Evolutionary conservation across 2,888 invertebrate genomes (phyloP), one percentile per base, ranked within the genome.

Genomic region (Leptinotarsa haldemani): DNA sequence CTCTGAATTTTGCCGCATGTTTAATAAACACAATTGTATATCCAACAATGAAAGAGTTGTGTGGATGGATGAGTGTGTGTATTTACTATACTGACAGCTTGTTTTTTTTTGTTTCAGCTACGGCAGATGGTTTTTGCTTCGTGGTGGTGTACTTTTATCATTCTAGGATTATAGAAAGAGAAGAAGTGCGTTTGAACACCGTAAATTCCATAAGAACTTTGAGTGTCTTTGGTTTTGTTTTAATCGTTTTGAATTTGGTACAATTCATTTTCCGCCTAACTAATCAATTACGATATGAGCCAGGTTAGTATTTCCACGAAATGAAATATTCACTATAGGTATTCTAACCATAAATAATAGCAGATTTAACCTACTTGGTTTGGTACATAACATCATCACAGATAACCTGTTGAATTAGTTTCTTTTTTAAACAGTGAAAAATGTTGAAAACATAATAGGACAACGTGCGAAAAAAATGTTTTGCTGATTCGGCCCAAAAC

Each of bases 241-340:
- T 61, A 18, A 15, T 61, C 16, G 9, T 61, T 25, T 25, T 61
- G 61, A 61, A 61, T 40, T 7, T 61, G 15, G 30, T 61, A 25
- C 61, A 61, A 61, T 30, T 61, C n/a, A n/a, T 61, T n/a, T 61
- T 30, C n/a, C 61, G 61, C n/a, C 61, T 61, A 30, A 61, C 30
- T n/a, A 16, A n/a, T 30, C 61, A 61, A 40, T 9, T 61, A 15
- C n/a, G 12, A 2, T 15, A 30, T 3, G 61, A 61, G 30, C 61
- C 61, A 61, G 25, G 61, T 61, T n/a, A 61, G 61, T 61, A 30
- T 61, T 56, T 56, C 12, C 3, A 18, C 48, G 1, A 48, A 48
- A 48, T 48, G 48, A 48, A 48, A 16, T 30, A 30, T 30, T 12
- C 40, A 40, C 40, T 30, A 30, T 5, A 22, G 5, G 5, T 30